These are phyloP conservation scores for Centropus bengalensis DNA, from an alignment of 2,113 vertebrate species.

Conservation along the genomic window DNA sequence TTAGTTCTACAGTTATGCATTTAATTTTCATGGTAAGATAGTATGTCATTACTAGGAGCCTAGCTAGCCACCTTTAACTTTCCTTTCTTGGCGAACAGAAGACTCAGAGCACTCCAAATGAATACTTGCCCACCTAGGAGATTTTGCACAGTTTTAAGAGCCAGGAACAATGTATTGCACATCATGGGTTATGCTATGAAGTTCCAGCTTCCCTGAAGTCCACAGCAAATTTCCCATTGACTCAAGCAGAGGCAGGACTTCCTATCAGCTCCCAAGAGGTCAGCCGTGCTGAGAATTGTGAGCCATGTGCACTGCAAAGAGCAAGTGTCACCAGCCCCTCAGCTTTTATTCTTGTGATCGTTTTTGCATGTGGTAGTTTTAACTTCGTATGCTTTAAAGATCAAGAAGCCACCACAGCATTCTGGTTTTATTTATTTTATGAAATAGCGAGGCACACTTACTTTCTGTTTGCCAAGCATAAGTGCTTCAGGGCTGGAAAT, in stretches of 20 bases:
- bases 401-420: constrained; percentile 31
- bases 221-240: constrained; percentile 52
- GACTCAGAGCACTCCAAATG: not conserved
- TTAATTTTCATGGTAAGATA: not conserved
- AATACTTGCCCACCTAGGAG: not conserved
- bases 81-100: not conserved
- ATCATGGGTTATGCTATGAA: not conserved
- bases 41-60: not conserved
- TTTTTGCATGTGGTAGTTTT: constrained; percentile 51
- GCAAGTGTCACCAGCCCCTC: not conserved
- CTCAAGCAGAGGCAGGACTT: constrained; percentile 51
- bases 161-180: not conserved
- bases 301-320: not conserved
- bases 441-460: constrained; percentile 3
- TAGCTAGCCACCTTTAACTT: not conserved
- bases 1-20: not conserved
- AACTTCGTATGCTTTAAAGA: constrained; percentile 13
- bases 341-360: not conserved
- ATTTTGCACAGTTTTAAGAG: constrained; percentile 14
- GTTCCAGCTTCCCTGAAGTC: constrained; percentile 16
- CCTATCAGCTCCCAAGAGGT: constrained; percentile 42
- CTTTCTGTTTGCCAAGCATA: constrained; percentile 47
- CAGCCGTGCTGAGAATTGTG: not conserved
- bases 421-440: constrained; percentile 50
- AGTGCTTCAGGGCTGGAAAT: constrained; percentile 10